Base-by-base conservation (phyloP, 2,888 invertebrate species). In the Drosophila dives region DNA sequence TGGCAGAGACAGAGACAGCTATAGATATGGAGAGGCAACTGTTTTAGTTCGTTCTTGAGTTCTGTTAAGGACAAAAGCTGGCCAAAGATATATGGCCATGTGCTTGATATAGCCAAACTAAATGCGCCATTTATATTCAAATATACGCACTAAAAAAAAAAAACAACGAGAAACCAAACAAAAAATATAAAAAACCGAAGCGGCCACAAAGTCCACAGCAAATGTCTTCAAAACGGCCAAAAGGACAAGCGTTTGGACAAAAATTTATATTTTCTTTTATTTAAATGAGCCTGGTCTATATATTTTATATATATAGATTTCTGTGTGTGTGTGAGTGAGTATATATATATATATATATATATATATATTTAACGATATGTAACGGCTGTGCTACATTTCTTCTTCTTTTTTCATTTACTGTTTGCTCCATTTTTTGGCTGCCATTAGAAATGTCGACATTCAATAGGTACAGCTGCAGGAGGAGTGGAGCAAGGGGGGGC, bases 81-180 rank as follows among this genome's bases (percentile, higher is more conserved):
- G 75, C 74, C 90, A 74, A 74, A 91, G 89, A 89, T 90, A 83
- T 86, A 86, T 83, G 81, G 78, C 71, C 72, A 80, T 81, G 80
- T 89, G 87, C 90, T 90, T 90, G 86, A 89, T 90, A 87, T 90
- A 89, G 90, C 90, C 88, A 72, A 81, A 90, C 88, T 87, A 90
- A 90, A 88, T 90, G 89, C 73, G 74, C 90, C 87, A 88, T 88
- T 91, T 91, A 90, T 88, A 91, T 88, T 88, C 88, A 90, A 88
- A 90, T 88, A 85, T 87, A 88, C 83, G 86, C 83, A 80, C 88
- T 85, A 86, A 86, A 90, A 85, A 29, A 26, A 26, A 0, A 29
- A 29, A 84, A n/a, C n/a, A 86, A 89, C 71, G 64, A 81, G 71
- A 77, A 90, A 88, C 77, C 74, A 83, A 85, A 90, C 70, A 76